A percentile compares a stretch with the other conserved stretches of the same genome.
These are phyloP conservation scores for Monochamus alternatus DNA, from an alignment of 2,888 invertebrate genomes.

Conservation along the genomic window DNA sequence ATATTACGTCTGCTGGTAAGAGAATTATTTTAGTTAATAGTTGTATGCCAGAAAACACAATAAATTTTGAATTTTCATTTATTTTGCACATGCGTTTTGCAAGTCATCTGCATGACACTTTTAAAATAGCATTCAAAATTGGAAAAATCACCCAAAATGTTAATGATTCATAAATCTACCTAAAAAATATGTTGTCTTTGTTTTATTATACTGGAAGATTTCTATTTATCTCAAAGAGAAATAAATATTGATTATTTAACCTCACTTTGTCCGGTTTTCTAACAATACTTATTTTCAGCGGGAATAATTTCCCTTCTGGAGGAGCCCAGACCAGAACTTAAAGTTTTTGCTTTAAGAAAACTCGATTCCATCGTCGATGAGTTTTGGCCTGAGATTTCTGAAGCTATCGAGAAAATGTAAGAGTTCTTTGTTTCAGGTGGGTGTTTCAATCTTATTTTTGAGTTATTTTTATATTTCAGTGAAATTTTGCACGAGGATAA, in stretches of 20 bases:
- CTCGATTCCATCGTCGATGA: conserved; percentile 95
- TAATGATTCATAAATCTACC: background rate
- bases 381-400: conserved; percentile 99
- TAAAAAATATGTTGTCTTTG: background rate
- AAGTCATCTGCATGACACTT: conserved; percentile 60
- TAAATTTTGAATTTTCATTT: conserved; percentile 47
- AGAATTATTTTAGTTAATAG: conserved; percentile 26
- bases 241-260: conserved; percentile 45
- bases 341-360: conserved; percentile 94
- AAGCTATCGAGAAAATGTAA: conserved; percentile 96
- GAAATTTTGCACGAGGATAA: conserved; percentile 97
- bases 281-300: conserved; percentile 72
- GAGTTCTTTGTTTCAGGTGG: conserved; percentile 54
- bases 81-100: conserved; percentile 61
- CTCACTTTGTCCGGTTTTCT: conserved; percentile 50
- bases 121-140: conserved; percentile 38
- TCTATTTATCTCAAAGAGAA: background rate
- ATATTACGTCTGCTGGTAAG: conserved; percentile 74
- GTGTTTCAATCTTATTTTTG: conserved; percentile 2
- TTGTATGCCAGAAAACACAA: background rate
- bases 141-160: background rate
- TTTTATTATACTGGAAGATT: background rate
- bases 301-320: conserved; percentile 97
- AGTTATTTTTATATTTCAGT: conserved; percentile 67
- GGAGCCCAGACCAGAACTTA: conserved; percentile 93